Base-by-base conservation (phyloP, 2,113 vertebrate genomes). In the Gnathonemus echidnorhynchus region DNA sequence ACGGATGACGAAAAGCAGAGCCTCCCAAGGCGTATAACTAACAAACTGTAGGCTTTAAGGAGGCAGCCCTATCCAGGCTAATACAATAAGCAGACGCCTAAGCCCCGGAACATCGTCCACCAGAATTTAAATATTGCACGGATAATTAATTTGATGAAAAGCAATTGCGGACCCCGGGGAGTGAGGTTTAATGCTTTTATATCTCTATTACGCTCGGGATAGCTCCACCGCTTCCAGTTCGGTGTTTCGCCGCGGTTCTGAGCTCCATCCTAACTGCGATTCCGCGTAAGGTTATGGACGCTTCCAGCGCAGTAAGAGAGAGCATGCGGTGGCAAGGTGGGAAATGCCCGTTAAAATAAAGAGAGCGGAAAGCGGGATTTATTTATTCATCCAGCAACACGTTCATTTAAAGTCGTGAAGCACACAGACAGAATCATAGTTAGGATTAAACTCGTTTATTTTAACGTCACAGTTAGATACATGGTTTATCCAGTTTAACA, bases 61-160 rank as follows among this genome's bases (percentile, higher is more conserved):
- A 85, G 31, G 50, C 87, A 35, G 3, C 24, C 42, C 49, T 83
- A 87, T 66, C 88, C 86, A 86, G 77, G 39, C 86, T 88, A 50
- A 66, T 77, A 80, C 62, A 88, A 90, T 58, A 89, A n/a, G 48
- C 56, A 24, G 77, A 27, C 83, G 42, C 58, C 53, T 90, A 45
- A 62, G 39, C 87, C 52, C 50, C n/a, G 17, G 74, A 70, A 50
- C 39, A 74, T 46, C 77, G 58, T 39, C 53, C 42, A 86, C 85
- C 39, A 89, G 27, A 89, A 89, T 58, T 89, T 88, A 13, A 87
- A 89, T 92, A 66, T 53, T 87, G 89, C 80, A 88, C 58, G 74
- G 85, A 35, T 83, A 92, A 91, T 93, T 89, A 88, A 91, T 91
- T 91, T 56, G 89, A 89, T 91, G n/a, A 90, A 90, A 90, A 80